Conservation (phyloP, 2,797 vertebrate genomes). For the Anisognathus igniventris region DNA sequence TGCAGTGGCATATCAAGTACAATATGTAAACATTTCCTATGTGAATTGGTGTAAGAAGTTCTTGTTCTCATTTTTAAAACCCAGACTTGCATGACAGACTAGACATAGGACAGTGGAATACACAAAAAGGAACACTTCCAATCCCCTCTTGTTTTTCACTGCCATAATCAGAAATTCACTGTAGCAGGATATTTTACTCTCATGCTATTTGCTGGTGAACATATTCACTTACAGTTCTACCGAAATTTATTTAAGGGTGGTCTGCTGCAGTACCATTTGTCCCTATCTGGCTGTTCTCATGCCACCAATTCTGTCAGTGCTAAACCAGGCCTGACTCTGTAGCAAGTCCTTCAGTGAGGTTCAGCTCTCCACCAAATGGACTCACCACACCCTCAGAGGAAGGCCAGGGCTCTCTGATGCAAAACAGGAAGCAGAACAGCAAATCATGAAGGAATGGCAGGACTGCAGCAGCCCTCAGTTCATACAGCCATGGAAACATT, state of each 20-base stretch:
- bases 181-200: neutral
- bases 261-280: neutral
- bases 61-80: neutral
- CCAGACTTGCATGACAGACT: neutral
- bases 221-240: neutral
- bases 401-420: neutral
- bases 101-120: neutral
- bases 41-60: neutral
- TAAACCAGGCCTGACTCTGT: neutral
- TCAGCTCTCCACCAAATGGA: neutral
- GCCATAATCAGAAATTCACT: neutral
- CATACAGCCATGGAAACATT: neutral
- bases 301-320: neutral
- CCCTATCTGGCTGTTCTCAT: neutral
- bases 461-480: neutral
- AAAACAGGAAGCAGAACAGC: constrained; percentile 12
- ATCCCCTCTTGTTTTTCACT: neutral
- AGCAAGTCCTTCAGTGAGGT: neutral
- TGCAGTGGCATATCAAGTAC: neutral
- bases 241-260: neutral
- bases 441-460: constrained; percentile 29
- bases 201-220: neutral
- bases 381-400: neutral
- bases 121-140: neutral
- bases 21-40: neutral